These are phyloP conservation scores for Oxygymnocypris stewartii DNA, from an alignment of 2,113 vertebrate species.

Conservation along the genomic window DNA sequence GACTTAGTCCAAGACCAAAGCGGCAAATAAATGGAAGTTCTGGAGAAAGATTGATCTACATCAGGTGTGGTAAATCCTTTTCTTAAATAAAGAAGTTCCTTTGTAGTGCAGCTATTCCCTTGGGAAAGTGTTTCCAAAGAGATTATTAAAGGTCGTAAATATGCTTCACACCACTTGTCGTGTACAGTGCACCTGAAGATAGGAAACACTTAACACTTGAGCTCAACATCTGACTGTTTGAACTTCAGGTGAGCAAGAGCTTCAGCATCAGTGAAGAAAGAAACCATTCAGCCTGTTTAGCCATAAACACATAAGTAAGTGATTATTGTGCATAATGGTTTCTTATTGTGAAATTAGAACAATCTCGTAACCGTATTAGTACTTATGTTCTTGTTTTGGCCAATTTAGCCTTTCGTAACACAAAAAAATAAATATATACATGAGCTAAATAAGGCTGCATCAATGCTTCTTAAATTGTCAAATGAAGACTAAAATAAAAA, in stretches of 20 bases:
- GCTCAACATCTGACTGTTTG: constrained; percentile 22
- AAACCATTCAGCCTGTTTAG: background rate
- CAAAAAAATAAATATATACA: background rate
- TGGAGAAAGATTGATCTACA: background rate
- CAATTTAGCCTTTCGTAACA: background rate
- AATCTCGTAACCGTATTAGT: background rate
- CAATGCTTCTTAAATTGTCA: background rate
- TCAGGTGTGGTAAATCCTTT: background rate
- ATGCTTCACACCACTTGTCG: background rate
- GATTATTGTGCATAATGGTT: background rate
- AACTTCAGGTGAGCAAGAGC: background rate
- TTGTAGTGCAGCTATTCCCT: background rate
- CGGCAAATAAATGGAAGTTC: background rate
- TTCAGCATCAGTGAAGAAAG: constrained; percentile 10
- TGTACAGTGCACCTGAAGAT: background rate
- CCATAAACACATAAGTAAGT: constrained; percentile 41
- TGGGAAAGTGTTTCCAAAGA: constrained; percentile 5
- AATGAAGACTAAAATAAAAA: background rate
- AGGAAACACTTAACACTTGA: constrained; percentile 27
- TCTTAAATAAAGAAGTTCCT: background rate
- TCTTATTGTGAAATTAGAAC: background rate
- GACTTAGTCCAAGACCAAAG: background rate
- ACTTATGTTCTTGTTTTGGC: background rate
- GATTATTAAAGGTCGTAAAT: constrained; percentile 8
- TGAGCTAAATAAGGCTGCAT: background rate